Percentiles rank a stretch among this genome's conserved stretches.
These are phyloP conservation scores for Rhinolophus ferrumequinum DNA, from an alignment of 2,113 vertebrate species.

Conservation along the genomic window DNA sequence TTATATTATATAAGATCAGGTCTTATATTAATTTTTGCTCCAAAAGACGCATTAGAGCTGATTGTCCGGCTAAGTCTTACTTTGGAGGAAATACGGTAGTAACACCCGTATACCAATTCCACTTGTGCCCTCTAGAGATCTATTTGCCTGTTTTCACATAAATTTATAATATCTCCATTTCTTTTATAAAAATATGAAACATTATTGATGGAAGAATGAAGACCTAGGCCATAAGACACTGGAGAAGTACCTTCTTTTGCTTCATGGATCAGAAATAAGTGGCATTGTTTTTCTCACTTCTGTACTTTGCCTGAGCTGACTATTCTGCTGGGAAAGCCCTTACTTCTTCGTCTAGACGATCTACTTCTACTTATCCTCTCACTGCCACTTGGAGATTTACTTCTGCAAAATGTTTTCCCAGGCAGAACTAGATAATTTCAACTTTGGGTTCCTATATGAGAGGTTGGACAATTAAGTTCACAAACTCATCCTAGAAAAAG, in stretches of 20 bases:
- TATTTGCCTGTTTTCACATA: background rate
- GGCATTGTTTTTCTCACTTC: background rate
- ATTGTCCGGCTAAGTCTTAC: too few species aligned
- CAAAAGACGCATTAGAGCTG: too few species aligned
- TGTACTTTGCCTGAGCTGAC: rapidly evolving
- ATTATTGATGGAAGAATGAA: background rate
- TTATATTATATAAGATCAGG: too few species aligned
- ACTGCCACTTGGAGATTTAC: background rate
- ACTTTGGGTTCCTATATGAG: background rate
- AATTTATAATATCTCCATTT: background rate
- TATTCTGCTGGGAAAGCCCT: background rate
- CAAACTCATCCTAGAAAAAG: too few species aligned
- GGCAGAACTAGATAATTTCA: background rate
- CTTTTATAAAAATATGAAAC: background rate
- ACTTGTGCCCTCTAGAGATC: background rate
- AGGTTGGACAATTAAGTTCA: too few species aligned
- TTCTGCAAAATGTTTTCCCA: background rate
- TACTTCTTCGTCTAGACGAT: background rate
- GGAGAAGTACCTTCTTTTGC: background rate
- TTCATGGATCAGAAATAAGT: background rate
- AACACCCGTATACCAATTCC: background rate
- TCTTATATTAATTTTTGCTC: too few species aligned
- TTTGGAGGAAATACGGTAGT: background rate
- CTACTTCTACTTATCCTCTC: background rate
- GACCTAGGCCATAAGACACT: background rate